phyloP scores from a whole-genome alignment of 2,888 invertebrate genomes.

The Ichneumoninae sp. region DNA sequence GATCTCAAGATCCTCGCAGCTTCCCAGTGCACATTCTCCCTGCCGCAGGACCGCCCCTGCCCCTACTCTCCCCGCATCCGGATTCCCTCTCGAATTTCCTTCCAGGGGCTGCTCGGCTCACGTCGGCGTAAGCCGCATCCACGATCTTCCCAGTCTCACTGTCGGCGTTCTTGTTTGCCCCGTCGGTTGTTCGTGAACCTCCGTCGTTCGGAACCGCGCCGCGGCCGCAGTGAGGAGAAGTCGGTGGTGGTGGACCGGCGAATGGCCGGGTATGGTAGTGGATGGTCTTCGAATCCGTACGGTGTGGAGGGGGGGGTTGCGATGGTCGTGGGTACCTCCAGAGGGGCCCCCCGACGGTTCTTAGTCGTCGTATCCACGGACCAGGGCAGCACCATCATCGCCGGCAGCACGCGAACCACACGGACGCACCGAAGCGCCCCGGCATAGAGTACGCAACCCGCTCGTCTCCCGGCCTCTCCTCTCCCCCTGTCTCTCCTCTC shows the following conservation, averaged over 20 bases:
- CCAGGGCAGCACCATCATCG: conserved; percentile 19
- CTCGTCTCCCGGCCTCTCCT: conserved; percentile 35
- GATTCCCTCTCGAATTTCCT: background rate
- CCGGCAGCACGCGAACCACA: conserved; percentile 31
- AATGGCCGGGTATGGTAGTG: conserved; percentile 41
- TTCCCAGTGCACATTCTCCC: background rate
- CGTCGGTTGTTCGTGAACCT: conserved; percentile 21
- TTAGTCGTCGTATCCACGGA: conserved; percentile 35
- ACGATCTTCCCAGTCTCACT: conserved; percentile 28
- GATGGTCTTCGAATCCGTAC: conserved; percentile 17
- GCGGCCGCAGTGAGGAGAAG: conserved; percentile 33
- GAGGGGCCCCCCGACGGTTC: conserved; percentile 10
- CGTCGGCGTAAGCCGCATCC: background rate
- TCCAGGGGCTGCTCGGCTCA: background rate
- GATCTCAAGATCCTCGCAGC: background rate
- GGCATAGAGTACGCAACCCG: conserved; percentile 6
- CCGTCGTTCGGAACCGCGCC: conserved; percentile 2
- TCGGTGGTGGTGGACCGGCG: conserved; percentile 22
- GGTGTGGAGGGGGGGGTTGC: conserved; percentile 57
- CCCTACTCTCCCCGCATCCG: background rate
- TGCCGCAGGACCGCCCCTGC: background rate
- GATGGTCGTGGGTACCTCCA: conserved; percentile 69
- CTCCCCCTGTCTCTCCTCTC: conserved; percentile 57
- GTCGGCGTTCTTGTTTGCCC: conserved; percentile 28
- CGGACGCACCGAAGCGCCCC: conserved; percentile 7